phyloP scores from a whole-genome alignment of 2,888 invertebrate species.

The Melanophora roralis region DNA sequence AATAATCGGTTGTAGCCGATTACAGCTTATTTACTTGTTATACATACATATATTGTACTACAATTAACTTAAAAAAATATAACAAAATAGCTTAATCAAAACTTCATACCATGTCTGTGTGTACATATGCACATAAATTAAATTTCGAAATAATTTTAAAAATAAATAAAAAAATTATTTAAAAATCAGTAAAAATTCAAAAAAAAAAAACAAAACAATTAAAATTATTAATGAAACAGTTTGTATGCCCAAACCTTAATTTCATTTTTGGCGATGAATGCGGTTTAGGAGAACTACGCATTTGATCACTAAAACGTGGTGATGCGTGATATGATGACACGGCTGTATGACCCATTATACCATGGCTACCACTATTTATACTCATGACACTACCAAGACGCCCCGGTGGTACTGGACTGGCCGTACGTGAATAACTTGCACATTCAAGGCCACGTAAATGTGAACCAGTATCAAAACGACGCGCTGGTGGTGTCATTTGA shows the following conservation, averaged over 20 bases:
- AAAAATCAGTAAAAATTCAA: too few species aligned
- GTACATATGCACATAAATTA: too few species aligned
- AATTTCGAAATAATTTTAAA: too few species aligned
- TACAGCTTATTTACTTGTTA: too few species aligned
- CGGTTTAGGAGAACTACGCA: conserved; percentile 80
- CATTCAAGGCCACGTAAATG: conserved; percentile 64
- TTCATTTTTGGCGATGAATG: conserved; percentile 95
- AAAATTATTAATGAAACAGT: too few species aligned
- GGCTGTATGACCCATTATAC: conserved; percentile 63
- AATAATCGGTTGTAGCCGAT: too few species aligned
- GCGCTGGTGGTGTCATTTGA: conserved; percentile 84
- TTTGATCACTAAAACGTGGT: conserved; percentile 79
- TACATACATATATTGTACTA: too few species aligned
- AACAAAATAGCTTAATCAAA: too few species aligned
- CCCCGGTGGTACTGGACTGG: conserved; percentile 80
- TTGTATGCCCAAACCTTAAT: conserved; percentile 82
- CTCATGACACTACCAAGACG: conserved; percentile 82
- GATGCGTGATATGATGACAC: conserved; percentile 79
- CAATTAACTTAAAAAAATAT: too few species aligned
- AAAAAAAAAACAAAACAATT: background rate
- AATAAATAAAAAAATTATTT: too few species aligned
- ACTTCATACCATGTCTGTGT: too few species aligned
- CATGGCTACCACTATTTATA: conserved; percentile 78
- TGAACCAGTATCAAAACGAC: conserved; percentile 78
- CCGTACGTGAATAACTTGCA: conserved; percentile 70